Evolutionary conservation across 2,888 invertebrate genomes (phyloP).

Genomic region (Lasioglossum villosulum): DNA sequence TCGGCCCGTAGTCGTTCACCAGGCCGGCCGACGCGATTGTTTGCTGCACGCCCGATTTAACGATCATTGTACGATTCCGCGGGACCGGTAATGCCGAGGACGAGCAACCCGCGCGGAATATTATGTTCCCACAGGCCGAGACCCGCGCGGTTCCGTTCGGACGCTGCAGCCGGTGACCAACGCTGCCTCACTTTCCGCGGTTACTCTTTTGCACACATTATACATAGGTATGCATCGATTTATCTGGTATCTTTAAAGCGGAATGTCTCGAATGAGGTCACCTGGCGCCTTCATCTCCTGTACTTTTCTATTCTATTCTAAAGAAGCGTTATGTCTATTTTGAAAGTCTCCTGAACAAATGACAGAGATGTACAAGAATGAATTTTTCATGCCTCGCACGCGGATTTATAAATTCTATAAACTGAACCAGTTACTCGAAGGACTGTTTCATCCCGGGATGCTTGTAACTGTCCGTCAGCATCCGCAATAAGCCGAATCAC

Average conservation of each 20-base stretch:
- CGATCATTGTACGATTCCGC: slow-evolving; percentile 80
- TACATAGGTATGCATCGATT: not conserved
- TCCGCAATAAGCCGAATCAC: not conserved
- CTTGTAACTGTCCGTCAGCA: not conserved
- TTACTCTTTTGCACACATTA: not conserved
- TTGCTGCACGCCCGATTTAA: slow-evolving; percentile 83
- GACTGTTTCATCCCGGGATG: not conserved
- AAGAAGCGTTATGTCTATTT: not conserved
- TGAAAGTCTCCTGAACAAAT: not conserved
- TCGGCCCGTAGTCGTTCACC: slow-evolving; percentile 63
- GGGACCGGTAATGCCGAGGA: slow-evolving; percentile 60
- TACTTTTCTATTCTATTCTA: not conserved
- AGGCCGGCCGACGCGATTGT: slow-evolving; percentile 75
- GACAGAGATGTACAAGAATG: not conserved
- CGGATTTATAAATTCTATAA: not conserved
- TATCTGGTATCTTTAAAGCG: not conserved
- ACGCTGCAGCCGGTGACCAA: slow-evolving; percentile 27
- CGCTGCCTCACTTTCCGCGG: slow-evolving; percentile 21
- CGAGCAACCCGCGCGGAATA: slow-evolving; percentile 74
- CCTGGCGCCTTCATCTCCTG: not conserved
- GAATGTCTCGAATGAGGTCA: not conserved
- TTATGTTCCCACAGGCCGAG: slow-evolving; percentile 74
- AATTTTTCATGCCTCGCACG: not conserved
- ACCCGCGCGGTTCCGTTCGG: slow-evolving; percentile 29
- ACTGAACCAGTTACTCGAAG: not conserved